phyloP scores from a whole-genome alignment of 2,888 invertebrate species.

The Eulithis testata region DNA sequence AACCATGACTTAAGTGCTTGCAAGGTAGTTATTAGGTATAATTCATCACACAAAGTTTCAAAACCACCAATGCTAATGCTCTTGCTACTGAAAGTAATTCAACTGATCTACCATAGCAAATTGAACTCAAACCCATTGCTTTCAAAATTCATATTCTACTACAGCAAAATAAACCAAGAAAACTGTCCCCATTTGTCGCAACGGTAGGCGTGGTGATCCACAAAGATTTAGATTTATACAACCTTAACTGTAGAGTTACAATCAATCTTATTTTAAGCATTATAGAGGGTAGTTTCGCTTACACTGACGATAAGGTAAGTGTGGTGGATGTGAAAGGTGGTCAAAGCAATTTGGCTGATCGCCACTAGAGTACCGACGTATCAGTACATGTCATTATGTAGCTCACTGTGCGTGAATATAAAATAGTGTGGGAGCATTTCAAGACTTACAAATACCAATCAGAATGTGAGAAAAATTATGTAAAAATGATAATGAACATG shows the following conservation, averaged over 20 bases:
- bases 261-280: constrained; percentile 13
- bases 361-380: constrained; percentile 60
- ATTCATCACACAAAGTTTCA: constrained; percentile 12
- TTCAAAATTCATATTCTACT: constrained; percentile 24
- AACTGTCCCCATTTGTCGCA: constrained; percentile 79
- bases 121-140: constrained; percentile 14
- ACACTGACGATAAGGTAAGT: constrained; percentile 18
- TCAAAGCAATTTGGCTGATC: constrained; percentile 66
- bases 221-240: constrained; percentile 47
- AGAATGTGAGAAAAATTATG: constrained; percentile 19
- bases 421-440: constrained; percentile 47
- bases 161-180: constrained; percentile 50
- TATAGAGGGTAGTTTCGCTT: constrained; percentile 30
- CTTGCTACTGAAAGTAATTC: constrained; percentile 19
- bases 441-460: constrained; percentile 28
- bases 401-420: constrained; percentile 69
- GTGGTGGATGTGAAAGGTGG: constrained; percentile 58
- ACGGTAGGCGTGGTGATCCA: constrained; percentile 74
- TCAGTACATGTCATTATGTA: constrained; percentile 62
- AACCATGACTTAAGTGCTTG: background rate
- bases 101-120: constrained; percentile 14
- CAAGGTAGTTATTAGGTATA: constrained; percentile 4
- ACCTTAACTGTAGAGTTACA: background rate
- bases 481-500: background rate
- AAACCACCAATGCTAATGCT: constrained; percentile 29